Conservation (phyloP, 2,113 vertebrate genomes). For the Puma concolor region DNA sequence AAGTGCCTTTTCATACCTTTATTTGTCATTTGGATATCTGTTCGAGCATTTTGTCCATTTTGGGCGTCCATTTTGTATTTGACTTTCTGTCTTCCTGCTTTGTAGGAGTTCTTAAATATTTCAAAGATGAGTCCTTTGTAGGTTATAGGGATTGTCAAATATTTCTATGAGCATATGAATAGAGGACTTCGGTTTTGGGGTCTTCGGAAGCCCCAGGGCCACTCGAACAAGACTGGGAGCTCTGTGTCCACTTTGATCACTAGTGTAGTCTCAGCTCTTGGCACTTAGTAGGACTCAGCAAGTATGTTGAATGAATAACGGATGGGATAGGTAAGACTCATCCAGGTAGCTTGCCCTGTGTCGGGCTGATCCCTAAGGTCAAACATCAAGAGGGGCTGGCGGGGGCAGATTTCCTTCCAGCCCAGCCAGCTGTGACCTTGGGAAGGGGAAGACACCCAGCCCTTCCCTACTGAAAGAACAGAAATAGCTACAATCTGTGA, state of each 20-base stretch:
- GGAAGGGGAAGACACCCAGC: slow-evolving; percentile 45
- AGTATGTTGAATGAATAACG: not conserved
- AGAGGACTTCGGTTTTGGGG: not conserved
- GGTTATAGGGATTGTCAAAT: not conserved
- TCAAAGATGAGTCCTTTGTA: slow-evolving; percentile 36
- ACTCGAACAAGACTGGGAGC: not conserved
- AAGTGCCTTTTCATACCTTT: not conserved
- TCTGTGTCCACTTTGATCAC: slow-evolving; percentile 6
- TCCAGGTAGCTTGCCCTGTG: not conserved
- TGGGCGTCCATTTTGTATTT: not conserved
- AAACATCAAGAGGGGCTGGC: not conserved
- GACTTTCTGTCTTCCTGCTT: not conserved
- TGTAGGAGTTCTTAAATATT: slow-evolving; percentile 19
- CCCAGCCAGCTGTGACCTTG: slow-evolving; percentile 36
- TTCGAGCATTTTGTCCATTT: slow-evolving; percentile 21
- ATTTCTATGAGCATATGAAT: slow-evolving; percentile 9
- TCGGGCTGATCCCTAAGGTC: not conserved
- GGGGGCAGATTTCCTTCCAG: slow-evolving; percentile 36
- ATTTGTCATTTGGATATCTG: not conserved
- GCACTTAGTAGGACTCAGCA: not conserved
- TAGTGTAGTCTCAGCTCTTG: not conserved
- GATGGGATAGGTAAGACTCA: not conserved
- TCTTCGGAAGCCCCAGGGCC: not conserved
- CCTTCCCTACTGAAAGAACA: slow-evolving; percentile 38
- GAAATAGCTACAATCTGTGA: slow-evolving; percentile 53